Percentiles rank a stretch among this genome's conserved stretches.
Conservation (phyloP, 2,888 invertebrate species). For the Globia sparganii region DNA sequence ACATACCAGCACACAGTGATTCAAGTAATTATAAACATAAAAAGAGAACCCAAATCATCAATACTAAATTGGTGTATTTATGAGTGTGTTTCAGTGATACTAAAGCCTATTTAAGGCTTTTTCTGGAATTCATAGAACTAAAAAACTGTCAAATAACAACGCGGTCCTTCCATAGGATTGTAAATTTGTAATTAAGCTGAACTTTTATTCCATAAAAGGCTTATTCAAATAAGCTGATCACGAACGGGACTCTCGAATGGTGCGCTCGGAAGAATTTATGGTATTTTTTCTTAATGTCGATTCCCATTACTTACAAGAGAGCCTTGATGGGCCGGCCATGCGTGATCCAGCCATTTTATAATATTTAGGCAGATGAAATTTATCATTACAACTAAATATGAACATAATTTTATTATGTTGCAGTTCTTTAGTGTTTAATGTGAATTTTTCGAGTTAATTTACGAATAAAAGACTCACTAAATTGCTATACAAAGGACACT, state of each 20-base stretch:
- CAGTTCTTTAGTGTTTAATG: constrained; percentile 39
- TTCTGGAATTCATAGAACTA: background rate
- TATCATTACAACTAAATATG: constrained; percentile 48
- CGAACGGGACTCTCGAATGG: constrained; percentile 35
- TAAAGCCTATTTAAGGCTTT: too few relatives aligned
- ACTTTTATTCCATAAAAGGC: constrained; percentile 42
- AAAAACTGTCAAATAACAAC: constrained; percentile 11
- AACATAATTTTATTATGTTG: constrained; percentile 52
- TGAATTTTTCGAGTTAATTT: too few relatives aligned
- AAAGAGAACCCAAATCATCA: background rate
- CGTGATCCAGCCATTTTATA: constrained; percentile 40
- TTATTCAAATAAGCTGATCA: constrained; percentile 50
- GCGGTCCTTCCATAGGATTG: constrained; percentile 6
- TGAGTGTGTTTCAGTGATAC: background rate
- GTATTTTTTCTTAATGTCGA: constrained; percentile 58
- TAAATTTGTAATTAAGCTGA: constrained; percentile 37
- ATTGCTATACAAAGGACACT: too few relatives aligned
- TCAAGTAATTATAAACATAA: too few relatives aligned
- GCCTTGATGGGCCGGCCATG: constrained; percentile 27
- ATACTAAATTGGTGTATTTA: background rate
- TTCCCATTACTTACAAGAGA: constrained; percentile 47
- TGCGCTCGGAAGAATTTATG: constrained; percentile 52
- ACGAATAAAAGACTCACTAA: too few relatives aligned
- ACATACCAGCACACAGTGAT: too few relatives aligned
- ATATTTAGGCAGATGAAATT: constrained; percentile 43